A percentile compares a stretch with the other conserved stretches of the same genome.
Conservation (phyloP, 2,888 invertebrate genomes). For the Drosophila longiperda region DNA sequence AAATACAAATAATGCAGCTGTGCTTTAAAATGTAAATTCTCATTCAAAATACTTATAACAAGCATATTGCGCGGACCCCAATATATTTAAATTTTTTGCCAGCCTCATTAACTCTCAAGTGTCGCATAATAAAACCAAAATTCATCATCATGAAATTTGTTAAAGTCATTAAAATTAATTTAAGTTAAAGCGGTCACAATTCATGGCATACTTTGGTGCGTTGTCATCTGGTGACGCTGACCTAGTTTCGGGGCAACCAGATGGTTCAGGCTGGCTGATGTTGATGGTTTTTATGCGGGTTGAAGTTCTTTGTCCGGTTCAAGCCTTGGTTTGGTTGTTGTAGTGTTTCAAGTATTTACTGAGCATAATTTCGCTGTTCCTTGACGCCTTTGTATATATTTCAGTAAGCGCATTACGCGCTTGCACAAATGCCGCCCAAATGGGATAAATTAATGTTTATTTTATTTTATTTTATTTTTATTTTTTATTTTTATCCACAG, state of each 20-base stretch:
- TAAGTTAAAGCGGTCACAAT: slow-evolving; percentile 66
- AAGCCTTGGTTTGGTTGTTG: slow-evolving; percentile 41
- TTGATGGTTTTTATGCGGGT: slow-evolving; percentile 39
- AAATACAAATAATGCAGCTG: no score
- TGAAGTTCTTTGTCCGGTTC: slow-evolving; percentile 15
- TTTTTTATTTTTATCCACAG: slow-evolving; percentile 17
- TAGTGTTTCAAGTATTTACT: slow-evolving; percentile 67
- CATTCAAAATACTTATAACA: background rate
- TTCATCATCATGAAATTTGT: slow-evolving; percentile 54
- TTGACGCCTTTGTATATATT: slow-evolving; percentile 69
- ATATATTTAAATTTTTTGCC: slow-evolving; percentile 10
- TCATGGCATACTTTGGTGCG: slow-evolving; percentile 71
- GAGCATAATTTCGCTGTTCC: slow-evolving; percentile 63
- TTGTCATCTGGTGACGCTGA: slow-evolving; percentile 52
- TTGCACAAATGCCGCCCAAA: slow-evolving; percentile 32
- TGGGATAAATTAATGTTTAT: slow-evolving; percentile 20
- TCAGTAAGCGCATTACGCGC: slow-evolving; percentile 76
- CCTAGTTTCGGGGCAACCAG: slow-evolving; percentile 52
- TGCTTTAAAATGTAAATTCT: background rate
- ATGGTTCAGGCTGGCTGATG: slow-evolving; percentile 17
- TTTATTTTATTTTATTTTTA: no score
- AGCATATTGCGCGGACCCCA: background rate
- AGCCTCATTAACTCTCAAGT: slow-evolving; percentile 49
- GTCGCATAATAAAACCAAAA: slow-evolving; percentile 48
- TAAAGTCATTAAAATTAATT: slow-evolving; percentile 65